phyloP scores from a whole-genome alignment of 2,888 invertebrate species.

The Blastobasis adustella region DNA sequence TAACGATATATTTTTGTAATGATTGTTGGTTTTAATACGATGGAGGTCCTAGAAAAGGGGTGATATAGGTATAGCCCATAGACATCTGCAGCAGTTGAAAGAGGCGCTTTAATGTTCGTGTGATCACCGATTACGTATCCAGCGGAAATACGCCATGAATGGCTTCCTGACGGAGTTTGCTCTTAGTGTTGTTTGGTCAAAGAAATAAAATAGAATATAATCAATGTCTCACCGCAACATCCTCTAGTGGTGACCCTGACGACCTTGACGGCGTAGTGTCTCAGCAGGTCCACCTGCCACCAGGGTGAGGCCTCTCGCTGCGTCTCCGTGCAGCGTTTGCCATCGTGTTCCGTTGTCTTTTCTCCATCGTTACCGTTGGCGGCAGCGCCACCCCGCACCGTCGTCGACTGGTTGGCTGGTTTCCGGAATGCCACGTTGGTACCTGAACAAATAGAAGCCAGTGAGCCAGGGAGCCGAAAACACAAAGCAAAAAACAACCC shows the following conservation, averaged over 20 bases:
- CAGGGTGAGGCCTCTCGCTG: conserved; percentile 92
- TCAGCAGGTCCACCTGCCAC: conserved; percentile 93
- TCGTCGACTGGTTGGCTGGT: conserved; percentile 93
- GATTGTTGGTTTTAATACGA: no score
- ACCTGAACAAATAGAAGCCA: conserved; percentile 56
- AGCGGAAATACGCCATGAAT: background rate
- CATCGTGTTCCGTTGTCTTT: conserved; percentile 87
- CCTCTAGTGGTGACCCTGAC: conserved; percentile 90
- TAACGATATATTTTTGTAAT: no score
- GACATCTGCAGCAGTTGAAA: no score
- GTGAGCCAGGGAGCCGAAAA: no score
- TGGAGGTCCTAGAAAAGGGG: no score
- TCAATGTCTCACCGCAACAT: conserved; percentile 77
- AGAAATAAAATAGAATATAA: background rate
- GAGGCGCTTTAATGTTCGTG: conserved; percentile 1
- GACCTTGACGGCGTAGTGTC: conserved; percentile 88
- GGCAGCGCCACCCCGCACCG: conserved; percentile 88
- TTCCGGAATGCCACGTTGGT: conserved; percentile 90
- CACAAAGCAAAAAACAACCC: no score
- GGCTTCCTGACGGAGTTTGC: background rate
- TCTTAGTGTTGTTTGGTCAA: no score
- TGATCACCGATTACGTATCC: conserved; percentile 74
- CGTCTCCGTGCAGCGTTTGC: conserved; percentile 91
- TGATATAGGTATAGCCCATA: no score
- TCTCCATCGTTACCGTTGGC: conserved; percentile 93